A percentile compares a stretch with the other conserved stretches of the same genome.
phyloP scores from a whole-genome alignment of 23 tunicate species.

The Corella eumyota region DNA sequence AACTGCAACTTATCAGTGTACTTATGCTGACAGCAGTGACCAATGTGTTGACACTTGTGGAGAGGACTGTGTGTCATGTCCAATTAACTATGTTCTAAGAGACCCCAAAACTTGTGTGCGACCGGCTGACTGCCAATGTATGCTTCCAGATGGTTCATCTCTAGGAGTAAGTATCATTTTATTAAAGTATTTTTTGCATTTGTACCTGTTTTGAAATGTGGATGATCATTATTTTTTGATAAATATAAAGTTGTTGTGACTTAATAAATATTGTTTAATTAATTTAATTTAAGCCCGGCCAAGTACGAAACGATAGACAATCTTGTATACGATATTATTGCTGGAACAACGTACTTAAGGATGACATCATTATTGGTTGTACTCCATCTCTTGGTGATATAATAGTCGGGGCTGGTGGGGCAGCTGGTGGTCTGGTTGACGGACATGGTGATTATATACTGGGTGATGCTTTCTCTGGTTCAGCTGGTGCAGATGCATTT shows the following conservation, averaged over 20 bases:
- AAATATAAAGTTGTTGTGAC: too few relatives aligned
- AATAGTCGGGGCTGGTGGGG: slow-evolving; percentile 9
- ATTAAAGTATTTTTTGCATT: not conserved
- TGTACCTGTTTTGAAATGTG: not conserved
- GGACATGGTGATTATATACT: not conserved
- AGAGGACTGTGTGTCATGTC: slow-evolving; percentile 81
- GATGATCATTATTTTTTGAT: too few relatives aligned
- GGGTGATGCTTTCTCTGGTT: slow-evolving; percentile 12
- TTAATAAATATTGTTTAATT: too few relatives aligned
- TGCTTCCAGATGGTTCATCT: slow-evolving; percentile 83
- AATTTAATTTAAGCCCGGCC: slow-evolving; percentile 77
- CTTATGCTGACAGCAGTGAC: slow-evolving; percentile 38
- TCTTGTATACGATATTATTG: slow-evolving; percentile 95
- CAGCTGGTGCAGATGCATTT: slow-evolving; percentile 9
- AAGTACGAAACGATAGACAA: slow-evolving; percentile 69
- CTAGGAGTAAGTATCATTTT: slow-evolving; percentile 63
- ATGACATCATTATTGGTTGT: slow-evolving; percentile 81
- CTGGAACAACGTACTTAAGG: slow-evolving; percentile 93
- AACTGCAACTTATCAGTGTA: slow-evolving; percentile 77
- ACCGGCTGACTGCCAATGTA: slow-evolving; percentile 90
- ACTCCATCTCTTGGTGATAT: slow-evolving; percentile 35
- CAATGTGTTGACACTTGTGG: slow-evolving; percentile 95
- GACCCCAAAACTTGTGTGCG: slow-evolving; percentile 90
- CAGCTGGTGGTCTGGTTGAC: slow-evolving; percentile 4
- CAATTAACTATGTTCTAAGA: slow-evolving; percentile 78